Evolutionary conservation across 2,888 invertebrate genomes (phyloP).

Genomic region (Acleris literana): DNA sequence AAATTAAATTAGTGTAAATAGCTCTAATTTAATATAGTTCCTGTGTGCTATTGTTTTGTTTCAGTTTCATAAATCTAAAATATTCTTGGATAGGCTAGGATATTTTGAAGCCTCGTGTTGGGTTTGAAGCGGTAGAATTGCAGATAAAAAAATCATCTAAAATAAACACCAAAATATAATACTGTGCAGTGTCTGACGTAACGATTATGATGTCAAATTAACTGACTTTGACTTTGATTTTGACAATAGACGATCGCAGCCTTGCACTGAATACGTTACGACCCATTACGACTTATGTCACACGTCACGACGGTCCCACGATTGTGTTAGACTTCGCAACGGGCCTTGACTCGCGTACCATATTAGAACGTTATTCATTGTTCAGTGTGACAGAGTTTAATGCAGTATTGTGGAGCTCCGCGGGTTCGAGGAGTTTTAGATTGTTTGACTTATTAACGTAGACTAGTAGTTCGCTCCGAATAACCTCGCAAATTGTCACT

Average conservation of each 20-base stretch:
- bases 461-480: too few relatives aligned
- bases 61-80: too few relatives aligned
- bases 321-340: conserved; percentile 33
- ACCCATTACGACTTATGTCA: conserved; percentile 73
- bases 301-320: conserved; percentile 64
- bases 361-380: conserved; percentile 19
- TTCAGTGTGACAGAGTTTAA: conserved; percentile 28
- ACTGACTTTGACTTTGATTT: conserved; percentile 35
- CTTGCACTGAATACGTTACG: conserved; percentile 73
- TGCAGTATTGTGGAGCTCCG: neutral
- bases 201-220: conserved; percentile 7
- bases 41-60: too few relatives aligned
- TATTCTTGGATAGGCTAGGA: too few relatives aligned
- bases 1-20: too few relatives aligned
- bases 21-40: too few relatives aligned
- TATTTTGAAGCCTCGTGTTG: too few relatives aligned
- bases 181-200: neutral
- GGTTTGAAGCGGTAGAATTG: too few relatives aligned
- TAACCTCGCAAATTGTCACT: too few relatives aligned
- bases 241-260: conserved; percentile 42
- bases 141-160: too few relatives aligned
- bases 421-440: neutral
- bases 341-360: conserved; percentile 28
- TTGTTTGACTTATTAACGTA: too few relatives aligned
- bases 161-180: neutral